Conservation (phyloP, 64 coral and sea anemone species). For the Astreopora myriophthalma region DNA sequence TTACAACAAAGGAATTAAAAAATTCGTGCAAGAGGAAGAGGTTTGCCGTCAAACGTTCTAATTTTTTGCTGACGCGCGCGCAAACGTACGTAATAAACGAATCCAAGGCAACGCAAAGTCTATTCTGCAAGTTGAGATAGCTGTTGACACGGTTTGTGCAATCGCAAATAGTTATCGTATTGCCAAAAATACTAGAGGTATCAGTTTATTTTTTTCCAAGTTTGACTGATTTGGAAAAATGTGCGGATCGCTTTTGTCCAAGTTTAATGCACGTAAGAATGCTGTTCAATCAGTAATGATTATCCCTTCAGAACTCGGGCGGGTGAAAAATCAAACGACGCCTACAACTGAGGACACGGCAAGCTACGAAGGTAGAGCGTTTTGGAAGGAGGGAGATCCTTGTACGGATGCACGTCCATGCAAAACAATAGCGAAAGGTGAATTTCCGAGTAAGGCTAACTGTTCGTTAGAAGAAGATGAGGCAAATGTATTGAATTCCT, state of each 20-base stretch:
- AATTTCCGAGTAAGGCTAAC: neutral
- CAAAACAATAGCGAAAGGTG: neutral
- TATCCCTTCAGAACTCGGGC: neutral
- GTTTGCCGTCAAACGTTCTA: neutral
- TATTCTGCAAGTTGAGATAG: neutral
- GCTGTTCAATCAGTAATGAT: neutral
- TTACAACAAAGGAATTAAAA: too few relatives aligned
- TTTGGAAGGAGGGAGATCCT: neutral
- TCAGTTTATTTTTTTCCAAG: neutral
- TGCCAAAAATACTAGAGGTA: neutral
- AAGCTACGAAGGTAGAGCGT: neutral
- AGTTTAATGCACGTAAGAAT: neutral
- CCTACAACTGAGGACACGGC: neutral
- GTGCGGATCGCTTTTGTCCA: constrained; percentile 10
- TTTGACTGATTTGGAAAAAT: neutral
- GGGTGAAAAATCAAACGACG: neutral
- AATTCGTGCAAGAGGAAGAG: too few relatives aligned
- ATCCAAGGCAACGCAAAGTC: constrained; percentile 17
- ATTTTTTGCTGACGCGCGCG: too few relatives aligned
- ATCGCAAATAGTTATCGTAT: neutral
- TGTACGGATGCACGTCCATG: neutral
- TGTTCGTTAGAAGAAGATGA: neutral
- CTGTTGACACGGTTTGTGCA: neutral
- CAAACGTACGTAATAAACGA: constrained; percentile 2
- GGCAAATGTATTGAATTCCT: neutral